Percentiles rank a stretch among this genome's conserved stretches.
Evolutionary conservation across 2,888 invertebrate species (phyloP).

Genomic region (Rhingia rostrata): DNA sequence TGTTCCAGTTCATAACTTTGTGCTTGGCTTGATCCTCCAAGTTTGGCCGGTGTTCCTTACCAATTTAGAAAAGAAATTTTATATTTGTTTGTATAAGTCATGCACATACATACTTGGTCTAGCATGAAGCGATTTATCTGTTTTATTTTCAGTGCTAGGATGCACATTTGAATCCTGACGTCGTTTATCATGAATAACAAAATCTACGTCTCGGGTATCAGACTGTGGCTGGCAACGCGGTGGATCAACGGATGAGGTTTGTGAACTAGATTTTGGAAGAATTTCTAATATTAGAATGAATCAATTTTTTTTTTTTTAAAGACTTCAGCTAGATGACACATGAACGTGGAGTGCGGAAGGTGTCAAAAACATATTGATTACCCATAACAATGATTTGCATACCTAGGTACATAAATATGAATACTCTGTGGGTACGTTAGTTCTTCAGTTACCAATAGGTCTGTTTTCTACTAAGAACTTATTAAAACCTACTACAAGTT

Average conservation of each 20-base stretch:
- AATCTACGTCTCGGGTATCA: background rate
- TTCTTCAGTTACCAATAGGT: no score
- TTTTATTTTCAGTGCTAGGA: background rate
- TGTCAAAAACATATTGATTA: no score
- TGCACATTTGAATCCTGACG: background rate
- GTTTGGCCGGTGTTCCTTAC: slow-evolving; percentile 44
- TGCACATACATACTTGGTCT: slow-evolving; percentile 30
- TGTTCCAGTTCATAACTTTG: slow-evolving; percentile 69
- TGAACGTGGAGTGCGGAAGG: no score
- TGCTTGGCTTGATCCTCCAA: slow-evolving; percentile 34
- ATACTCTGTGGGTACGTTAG: no score
- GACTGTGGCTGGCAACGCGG: slow-evolving; percentile 4
- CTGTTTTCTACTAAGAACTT: no score
- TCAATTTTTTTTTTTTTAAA: no score
- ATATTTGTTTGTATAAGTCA: background rate
- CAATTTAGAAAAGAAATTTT: background rate
- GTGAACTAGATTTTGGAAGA: slow-evolving; percentile 12
- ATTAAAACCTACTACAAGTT: no score
- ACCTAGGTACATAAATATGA: no score
- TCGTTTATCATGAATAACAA: slow-evolving; percentile 9
- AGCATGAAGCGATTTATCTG: background rate
- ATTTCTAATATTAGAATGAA: no score
- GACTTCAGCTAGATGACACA: no score
- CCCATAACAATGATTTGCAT: no score
- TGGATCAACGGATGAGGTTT: slow-evolving; percentile 20